Evolutionary conservation across 2,888 invertebrate genomes (phyloP), one percentile per base, ranked within the genome.

Genomic region (Nebria brevicollis): DNA sequence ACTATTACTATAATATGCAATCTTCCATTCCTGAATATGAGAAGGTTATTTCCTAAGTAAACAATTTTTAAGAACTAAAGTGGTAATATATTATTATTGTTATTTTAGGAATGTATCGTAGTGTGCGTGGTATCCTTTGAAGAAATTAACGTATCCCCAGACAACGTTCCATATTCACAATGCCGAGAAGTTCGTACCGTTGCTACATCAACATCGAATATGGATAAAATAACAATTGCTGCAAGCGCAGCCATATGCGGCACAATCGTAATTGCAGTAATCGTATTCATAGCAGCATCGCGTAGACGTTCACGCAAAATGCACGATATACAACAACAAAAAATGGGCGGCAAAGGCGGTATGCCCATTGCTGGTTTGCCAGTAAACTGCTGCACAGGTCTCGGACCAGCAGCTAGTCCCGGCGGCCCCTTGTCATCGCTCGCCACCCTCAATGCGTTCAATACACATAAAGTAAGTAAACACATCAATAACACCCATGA

Each of bases 151-250:
- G 94, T 96, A n/a, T 95, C 95, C 80, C 96, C 96, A 65, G 95
- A 96, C 86, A 94, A 93, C 84, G 96, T 96, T 83, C 96, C 96
- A 75, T 95, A 94, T 89, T 92, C 92, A 83, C 97, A 96, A 89
- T 97, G 97, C 87, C 93, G 96, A 77, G 97, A 97, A 90, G 95
- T 97, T 81, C 93, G 97, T 83, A 97, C 96, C 2, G 95, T 95
- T 74, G 93, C 94, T 74, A 94, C 95, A 20, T 94, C 95, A 73
- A 94, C 95, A 77, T 95, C 96, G 80, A 96, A 96, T 90, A 96
- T 97, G 95, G 97, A 97, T 90, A 97, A 97, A 89, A 96, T 97
- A 86, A 97, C 97, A 77, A 97, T 97, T 86, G 97, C 96, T 34
- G 97, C 97, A 3, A 96, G 96, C 87, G 97, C 97, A 25, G 97